Percentiles rank a stretch among this genome's conserved stretches.
Evolutionary conservation across 1,140 invertebrate genomes (phyloP).

Genomic region (Pachyrhynchus sulphureomaculatus): DNA sequence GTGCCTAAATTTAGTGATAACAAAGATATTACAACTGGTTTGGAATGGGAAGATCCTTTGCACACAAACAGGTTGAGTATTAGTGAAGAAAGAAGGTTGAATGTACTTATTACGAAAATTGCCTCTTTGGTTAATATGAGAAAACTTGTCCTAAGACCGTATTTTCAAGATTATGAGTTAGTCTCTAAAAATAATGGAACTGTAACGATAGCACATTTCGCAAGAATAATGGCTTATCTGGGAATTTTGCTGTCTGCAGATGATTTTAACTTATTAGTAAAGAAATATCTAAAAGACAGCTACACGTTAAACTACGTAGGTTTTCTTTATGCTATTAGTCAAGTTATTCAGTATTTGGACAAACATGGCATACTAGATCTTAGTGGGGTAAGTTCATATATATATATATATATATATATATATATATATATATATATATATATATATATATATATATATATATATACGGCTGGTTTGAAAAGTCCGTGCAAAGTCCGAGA

Average conservation of each 20-base stretch:
- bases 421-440: no score
- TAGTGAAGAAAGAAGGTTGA: conserved; percentile 62
- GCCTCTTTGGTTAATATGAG: conserved; percentile 57
- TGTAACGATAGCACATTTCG: conserved; percentile 70
- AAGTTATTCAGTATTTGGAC: conserved; percentile 57
- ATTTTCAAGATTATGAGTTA: conserved; percentile 75
- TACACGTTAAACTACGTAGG: conserved; percentile 73
- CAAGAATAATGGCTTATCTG: conserved; percentile 66
- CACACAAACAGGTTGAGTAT: conserved; percentile 61
- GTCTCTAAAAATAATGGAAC: conserved; percentile 70
- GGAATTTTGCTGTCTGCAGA: conserved; percentile 63
- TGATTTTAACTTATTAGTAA: conserved; percentile 67
- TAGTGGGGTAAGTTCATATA: conserved; percentile 52
- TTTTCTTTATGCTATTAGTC: conserved; percentile 61
- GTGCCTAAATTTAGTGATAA: conserved; percentile 55
- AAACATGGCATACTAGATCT: conserved; percentile 58
- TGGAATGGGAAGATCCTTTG: conserved; percentile 65
- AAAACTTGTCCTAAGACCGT: conserved; percentile 62
- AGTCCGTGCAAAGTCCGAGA: no score
- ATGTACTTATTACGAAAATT: conserved; percentile 67
- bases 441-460: no score
- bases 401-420: neutral
- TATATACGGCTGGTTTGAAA: no score
- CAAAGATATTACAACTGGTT: conserved; percentile 53
- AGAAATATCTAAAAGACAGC: conserved; percentile 67